These are phyloP conservation scores for Myathropa florea DNA, from an alignment of 2,888 invertebrate species.

Conservation along the genomic window DNA sequence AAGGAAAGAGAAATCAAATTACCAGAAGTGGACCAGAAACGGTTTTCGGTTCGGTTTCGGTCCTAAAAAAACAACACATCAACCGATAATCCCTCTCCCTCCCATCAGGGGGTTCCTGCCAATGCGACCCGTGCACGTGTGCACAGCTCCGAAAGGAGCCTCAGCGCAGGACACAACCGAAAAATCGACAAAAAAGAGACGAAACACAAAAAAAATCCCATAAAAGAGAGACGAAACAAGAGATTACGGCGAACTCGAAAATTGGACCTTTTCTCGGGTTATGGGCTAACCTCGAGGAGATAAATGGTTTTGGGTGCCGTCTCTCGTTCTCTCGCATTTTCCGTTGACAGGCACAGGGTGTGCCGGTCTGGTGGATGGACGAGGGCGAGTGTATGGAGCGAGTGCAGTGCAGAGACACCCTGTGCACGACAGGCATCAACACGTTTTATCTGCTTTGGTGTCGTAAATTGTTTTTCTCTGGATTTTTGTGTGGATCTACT, in stretches of 20 bases:
- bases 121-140: conserved; percentile 64
- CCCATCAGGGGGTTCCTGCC: conserved; percentile 60
- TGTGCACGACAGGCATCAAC: conserved; percentile 53
- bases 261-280: conserved; percentile 38
- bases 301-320: conserved; percentile 44
- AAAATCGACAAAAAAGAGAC: conserved; percentile 6
- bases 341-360: conserved; percentile 7
- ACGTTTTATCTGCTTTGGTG: conserved; percentile 49
- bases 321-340: background rate
- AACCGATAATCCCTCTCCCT: conserved; percentile 36
- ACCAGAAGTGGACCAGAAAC: conserved; percentile 44
- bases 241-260: conserved; percentile 40
- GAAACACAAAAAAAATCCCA: conserved; percentile 14
- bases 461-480: conserved; percentile 17
- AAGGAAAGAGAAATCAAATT: conserved; percentile 55
- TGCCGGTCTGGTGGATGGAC: background rate
- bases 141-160: conserved; percentile 51
- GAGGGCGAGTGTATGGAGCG: background rate
- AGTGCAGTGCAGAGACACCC: background rate
- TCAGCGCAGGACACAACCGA: conserved; percentile 46
- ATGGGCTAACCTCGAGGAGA: conserved; percentile 57
- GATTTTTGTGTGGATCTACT: background rate
- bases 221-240: conserved; percentile 9
- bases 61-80: conserved; percentile 53
- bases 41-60: background rate